Base-by-base conservation (phyloP, 2,888 invertebrate genomes). In the Spodoptera picta region DNA sequence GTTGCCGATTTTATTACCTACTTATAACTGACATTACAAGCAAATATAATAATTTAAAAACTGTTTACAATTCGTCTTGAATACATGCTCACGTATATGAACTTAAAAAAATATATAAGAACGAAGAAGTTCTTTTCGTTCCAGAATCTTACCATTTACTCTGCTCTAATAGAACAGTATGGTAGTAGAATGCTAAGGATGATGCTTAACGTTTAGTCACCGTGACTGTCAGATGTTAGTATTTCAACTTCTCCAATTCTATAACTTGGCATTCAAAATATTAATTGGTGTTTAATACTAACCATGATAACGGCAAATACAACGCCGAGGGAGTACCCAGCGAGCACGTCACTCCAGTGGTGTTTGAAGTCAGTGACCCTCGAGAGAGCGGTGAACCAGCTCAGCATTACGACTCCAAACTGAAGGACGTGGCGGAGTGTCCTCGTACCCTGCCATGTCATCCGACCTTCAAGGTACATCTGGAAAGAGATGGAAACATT, bases 331-430 rank as follows among this genome's bases (percentile, higher is more conserved):
- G 93, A 79, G 73, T 96, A 95, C 0, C 99, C 99, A 60, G 96
- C 96, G 43, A 99, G 94, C 4, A 99, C 99, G 90, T 99, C 99
- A 83, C 98, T 98, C 98, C 99, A 99, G 87, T 99, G 99, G 88
- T 99, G 99, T 87, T 99, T 99, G 95, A 98, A 98, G 95, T 99
- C 98, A 0, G 98, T 98, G 31, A 99, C 96, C 51, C 99, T 95
- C 7, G 98, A 97, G 85, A 99, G 95, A 0, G 97, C 97, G 7
- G 98, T 98, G 90, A 96, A 98, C 96, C 97, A 97, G 68, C 98
- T 97, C 87, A 98, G 93, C 92, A 97, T 95, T 58, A 99, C 93
- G 42, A 97, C 96, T 0, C 95, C 79, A 83, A 98, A 97, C 92
- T 99, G 99, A 31, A 98, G 90, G 6, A 97, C 95, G 85, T 98